Conservation (phyloP, 2,797 vertebrate species). For the Galaxias olidus region DNA sequence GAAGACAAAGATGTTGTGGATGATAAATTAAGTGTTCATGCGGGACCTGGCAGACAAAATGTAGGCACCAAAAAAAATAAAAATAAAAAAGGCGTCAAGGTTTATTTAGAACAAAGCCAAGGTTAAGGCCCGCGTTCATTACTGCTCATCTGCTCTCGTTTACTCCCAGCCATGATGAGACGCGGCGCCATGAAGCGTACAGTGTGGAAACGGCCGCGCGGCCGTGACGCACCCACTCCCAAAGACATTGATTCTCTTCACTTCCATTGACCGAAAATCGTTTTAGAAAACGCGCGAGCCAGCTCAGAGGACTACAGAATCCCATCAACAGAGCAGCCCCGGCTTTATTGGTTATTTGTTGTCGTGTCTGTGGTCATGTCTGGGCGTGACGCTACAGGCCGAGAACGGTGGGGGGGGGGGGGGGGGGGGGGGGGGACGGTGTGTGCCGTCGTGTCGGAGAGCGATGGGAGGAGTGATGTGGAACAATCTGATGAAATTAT, state of each 20-base stretch:
- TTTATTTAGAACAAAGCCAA: constrained; percentile 49
- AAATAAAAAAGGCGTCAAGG: constrained; percentile 48
- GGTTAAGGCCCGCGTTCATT: constrained; percentile 29
- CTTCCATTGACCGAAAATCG: constrained; percentile 15
- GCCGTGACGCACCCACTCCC: neutral
- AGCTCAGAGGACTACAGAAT: constrained; percentile 22
- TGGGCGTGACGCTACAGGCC: constrained; percentile 57
- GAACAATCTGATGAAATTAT: constrained; percentile 69
- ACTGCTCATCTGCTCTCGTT: constrained; percentile 20
- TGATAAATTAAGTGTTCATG: constrained; percentile 52
- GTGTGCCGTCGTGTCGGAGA: constrained; percentile 38
- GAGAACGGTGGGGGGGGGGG: no score
- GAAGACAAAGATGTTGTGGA: constrained; percentile 51
- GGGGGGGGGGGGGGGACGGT: constrained; percentile 62
- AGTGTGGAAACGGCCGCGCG: no score
- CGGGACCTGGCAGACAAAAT: constrained; percentile 51
- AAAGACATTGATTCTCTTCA: constrained; percentile 8
- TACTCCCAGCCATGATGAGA: constrained; percentile 1
- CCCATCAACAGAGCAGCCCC: constrained; percentile 35
- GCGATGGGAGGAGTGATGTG: constrained; percentile 60
- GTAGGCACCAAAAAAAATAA: no score
- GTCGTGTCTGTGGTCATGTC: constrained; percentile 50
- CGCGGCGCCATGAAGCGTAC: no score
- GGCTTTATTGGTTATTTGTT: constrained; percentile 42
- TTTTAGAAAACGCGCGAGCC: constrained; percentile 2